Base-by-base conservation (phyloP, 2,888 invertebrate genomes). In the Coenonympha arcania region DNA sequence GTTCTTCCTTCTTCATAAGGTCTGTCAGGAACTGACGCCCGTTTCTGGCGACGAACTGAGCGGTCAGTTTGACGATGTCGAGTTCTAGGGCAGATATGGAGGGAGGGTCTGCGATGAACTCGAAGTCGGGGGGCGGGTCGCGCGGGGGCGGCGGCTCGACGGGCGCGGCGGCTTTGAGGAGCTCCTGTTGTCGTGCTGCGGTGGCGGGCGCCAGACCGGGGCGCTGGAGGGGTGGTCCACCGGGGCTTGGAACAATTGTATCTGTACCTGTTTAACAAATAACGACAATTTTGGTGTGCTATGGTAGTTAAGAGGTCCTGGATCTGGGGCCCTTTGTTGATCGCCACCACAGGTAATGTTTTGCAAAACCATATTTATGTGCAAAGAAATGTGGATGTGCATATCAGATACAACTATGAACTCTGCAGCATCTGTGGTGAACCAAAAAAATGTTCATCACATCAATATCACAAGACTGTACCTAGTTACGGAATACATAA, bases 21-120 rank as follows among this genome's bases (percentile, higher is more conserved):
- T 98, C 98, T 0, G 99, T 99, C 13, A 99, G 87, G 76, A 99
- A 99, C 71, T 98, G 97, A 0, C 99, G 90, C 0, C 99, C 99
- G 80, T 99, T 99, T 68, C 99, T 89, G 0, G 99, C 99, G 0
- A 99, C 99, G 87, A 99, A 99, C 76, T 99, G 97, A 0, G 99
- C 99, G 0, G 99, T 99, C 18, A 99, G 81, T 70, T 98, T 98
- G 0, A 99, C 98, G 53, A 99, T 95, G 78, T 99, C 99, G 90
- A 99, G 89, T 79, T 99, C 99, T 54, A 98, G 88, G 1, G 98
- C 98, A 1, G 99, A 99, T 65, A 99, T 99, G 1, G 98, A 98
- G 1, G 99, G 98, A 0, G 99, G 98, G 85, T 99, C 99, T 6
- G 97, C 97, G 42, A 95, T 92, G 75, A 96, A 98, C 76, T 98